phyloP scores from a whole-genome alignment of 2,113 vertebrate species.

The Xiphorhynchus elegans region DNA sequence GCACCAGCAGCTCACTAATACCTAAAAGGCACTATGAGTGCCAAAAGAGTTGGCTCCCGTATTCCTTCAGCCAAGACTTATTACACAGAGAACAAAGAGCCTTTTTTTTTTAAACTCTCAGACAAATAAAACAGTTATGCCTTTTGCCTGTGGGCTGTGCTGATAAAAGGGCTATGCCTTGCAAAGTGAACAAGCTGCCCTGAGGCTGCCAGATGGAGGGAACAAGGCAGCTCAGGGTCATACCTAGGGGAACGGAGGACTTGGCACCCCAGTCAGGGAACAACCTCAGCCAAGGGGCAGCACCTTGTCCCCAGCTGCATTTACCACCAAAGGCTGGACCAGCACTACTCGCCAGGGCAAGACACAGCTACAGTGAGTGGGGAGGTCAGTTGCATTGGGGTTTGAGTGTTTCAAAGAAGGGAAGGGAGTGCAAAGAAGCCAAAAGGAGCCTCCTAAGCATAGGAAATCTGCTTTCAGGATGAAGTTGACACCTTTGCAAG shows the following conservation, averaged over 20 bases:
- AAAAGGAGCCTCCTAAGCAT: not conserved
- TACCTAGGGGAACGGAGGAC: accelerated
- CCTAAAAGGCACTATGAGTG: not conserved
- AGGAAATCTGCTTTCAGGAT: not conserved
- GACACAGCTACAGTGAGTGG: not conserved
- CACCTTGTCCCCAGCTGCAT: not conserved
- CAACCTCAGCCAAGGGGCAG: not conserved
- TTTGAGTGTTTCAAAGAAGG: not conserved
- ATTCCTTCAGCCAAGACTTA: not conserved
- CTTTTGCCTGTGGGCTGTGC: not conserved
- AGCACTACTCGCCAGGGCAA: not conserved
- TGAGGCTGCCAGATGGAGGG: not conserved
- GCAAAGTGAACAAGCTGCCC: not conserved
- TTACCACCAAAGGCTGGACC: not conserved
- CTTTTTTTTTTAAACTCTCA: not conserved
- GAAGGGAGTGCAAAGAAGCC: not conserved
- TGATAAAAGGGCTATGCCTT: not conserved
- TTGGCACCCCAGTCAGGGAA: not conserved
- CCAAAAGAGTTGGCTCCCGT: not conserved
- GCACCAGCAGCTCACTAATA: not conserved
- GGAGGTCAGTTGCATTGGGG: not conserved
- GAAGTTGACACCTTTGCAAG: not conserved
- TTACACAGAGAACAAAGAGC: not conserved
- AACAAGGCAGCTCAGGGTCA: not conserved
- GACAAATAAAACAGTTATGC: not conserved